Base-by-base conservation (phyloP, 2,113 vertebrate genomes). In the Brachypodius melanocephalos region DNA sequence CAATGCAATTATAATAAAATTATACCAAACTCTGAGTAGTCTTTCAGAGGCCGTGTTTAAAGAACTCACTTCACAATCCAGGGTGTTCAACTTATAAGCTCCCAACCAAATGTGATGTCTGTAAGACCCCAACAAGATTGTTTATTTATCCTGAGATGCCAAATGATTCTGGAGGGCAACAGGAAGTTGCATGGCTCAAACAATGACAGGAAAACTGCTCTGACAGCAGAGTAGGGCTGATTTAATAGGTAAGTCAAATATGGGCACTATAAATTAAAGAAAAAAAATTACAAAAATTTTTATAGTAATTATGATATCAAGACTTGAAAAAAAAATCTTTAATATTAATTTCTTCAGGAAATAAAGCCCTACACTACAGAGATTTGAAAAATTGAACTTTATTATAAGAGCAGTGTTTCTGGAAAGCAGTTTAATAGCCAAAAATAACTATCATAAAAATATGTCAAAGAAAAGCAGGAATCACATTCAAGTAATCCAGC, bases 61-160 rank as follows among this genome's bases (percentile, higher is more conserved):
- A 58, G 12, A 71, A n/a, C 16, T 21, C 5, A 40, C 17, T 63
- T 61, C n/a, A 65, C 18, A 32, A 18, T 40, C 17, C n/a, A 32
- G 17, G 32, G 5, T 84, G 8, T 58, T 48, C 17, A n/a, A 10
- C 55, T 73, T 61, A 36, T 45, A 45, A 80, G 10, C 5, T 48
- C 10, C 9, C 19, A 74, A 14, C 7, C 17, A 58, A 52, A 32
- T 0, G 0, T 1, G 0, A 25, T 31, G 14, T 25, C 31, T 36
- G 5, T 48, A 45, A 45, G 17, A 83, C 14, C 6, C 18, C 19
- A 48, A 28, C 4, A 65, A 18, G 6, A 15, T 12, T 40, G 12
- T 43, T 21, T 2, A 17, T 76, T 83, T 62, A 49, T 32, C 11
- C 28, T 38, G 28, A 0, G 2, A 8, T 66, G 21, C 13, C 59